Evolutionary conservation across 1,140 invertebrate species (phyloP), one percentile per base, ranked within the genome.

Genomic region (Calycopis cecrops): DNA sequence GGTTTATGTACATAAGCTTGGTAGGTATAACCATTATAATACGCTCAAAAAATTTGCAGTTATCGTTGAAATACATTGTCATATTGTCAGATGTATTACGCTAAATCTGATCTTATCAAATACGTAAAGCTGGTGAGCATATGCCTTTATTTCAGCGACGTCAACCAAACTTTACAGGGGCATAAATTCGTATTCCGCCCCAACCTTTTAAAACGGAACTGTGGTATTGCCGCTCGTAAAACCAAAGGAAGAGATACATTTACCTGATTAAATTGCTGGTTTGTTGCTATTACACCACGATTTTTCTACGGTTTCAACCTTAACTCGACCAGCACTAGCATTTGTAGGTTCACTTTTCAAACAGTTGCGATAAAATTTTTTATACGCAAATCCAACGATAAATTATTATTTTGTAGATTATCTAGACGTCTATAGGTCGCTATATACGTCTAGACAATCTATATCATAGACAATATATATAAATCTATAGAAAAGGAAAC

Each of bases 231-330:
- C 57, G 57, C 60, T 69, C 63, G 67, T 80, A 76, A 79, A 78
- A 68, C 63, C 65, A 35, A 69, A 71, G 67, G 69, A 59, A 65
- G 61, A 63, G 67, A 78, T 71, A 76, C 70, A 80, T 83, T 78
- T 75, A 75, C 71, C 40, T 73, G 74, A 83, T 79, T 79, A 75
- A 78, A 78, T 72, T 75, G 71, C 55, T 59, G 62, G 55, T 58
- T 55, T 62, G 61, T 35, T 47, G 18, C 55, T 18, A n/a, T 44
- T 16, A 44, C 40, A 44, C 12, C 40, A 44, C 40, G 40, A 44
- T 44, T 44, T 44, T 44, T 44, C 40, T 44, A 17, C 14, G 40
- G 40, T 44, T 44, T 28, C 21, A 3, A 28, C 21, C 21, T 28
- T 28, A 28, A 28, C 6, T 28, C 21, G 21, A 6, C 2, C 21